phyloP scores from a whole-genome alignment of 2,888 invertebrate species.

The Nematopogon swammerdamellus region DNA sequence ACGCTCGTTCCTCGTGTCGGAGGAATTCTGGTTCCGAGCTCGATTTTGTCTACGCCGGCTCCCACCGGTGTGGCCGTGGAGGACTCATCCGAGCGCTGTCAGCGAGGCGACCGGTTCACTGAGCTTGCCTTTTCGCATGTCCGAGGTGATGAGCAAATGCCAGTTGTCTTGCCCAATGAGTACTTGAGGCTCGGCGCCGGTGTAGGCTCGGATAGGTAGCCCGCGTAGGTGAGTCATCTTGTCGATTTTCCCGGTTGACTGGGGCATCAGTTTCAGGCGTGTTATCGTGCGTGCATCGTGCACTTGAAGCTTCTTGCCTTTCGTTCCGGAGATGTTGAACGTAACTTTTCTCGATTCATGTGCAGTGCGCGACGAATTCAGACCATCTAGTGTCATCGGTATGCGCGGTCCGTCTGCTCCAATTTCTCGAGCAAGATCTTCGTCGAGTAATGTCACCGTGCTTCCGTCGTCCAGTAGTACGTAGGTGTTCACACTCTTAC shows the following conservation, averaged over 20 bases:
- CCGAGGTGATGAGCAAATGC: not conserved
- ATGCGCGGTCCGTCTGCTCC: not conserved
- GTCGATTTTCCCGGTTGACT: not conserved
- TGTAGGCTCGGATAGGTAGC: not conserved
- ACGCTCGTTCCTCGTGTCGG: not conserved
- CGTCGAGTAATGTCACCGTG: not conserved
- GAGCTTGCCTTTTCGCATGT: not conserved
- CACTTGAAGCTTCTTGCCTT: not conserved
- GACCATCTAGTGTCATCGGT: not conserved
- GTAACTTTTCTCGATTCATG: too few species aligned
- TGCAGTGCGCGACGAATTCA: too few species aligned
- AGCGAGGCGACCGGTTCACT: not conserved
- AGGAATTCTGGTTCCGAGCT: slow-evolving; percentile 7
- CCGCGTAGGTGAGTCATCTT: not conserved
- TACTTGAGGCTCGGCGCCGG: not conserved
- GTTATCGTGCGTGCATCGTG: not conserved
- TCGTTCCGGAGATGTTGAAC: too few species aligned
- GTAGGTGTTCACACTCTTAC: not conserved
- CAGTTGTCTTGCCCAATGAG: slow-evolving; percentile 1
- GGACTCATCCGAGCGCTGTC: not conserved
- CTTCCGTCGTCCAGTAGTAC: not conserved
- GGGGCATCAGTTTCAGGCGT: not conserved
- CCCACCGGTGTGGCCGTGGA: not conserved
- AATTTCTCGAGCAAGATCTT: not conserved
- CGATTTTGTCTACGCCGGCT: not conserved